These are phyloP conservation scores for Ichneumon xanthorius DNA, from an alignment of 2,888 invertebrate genomes.

Conservation along the genomic window DNA sequence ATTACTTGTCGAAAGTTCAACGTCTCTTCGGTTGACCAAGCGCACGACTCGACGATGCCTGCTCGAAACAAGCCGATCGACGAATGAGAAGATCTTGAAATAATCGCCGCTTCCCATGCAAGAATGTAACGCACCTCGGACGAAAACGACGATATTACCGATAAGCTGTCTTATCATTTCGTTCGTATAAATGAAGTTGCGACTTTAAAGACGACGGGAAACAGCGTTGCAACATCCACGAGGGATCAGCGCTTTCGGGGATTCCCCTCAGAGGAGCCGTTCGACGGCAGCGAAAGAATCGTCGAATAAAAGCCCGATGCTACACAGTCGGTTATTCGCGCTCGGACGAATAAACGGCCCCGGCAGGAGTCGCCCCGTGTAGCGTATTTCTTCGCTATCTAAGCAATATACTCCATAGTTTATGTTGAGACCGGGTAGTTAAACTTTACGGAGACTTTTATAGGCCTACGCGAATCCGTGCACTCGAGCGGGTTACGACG, in stretches of 20 bases:
- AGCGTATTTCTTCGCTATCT: slow-evolving; percentile 79
- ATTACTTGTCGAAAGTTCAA: not conserved
- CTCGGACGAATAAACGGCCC: slow-evolving; percentile 72
- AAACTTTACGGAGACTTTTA: slow-evolving; percentile 81
- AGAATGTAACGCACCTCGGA: not conserved
- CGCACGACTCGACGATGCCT: not conserved
- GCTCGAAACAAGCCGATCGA: not conserved
- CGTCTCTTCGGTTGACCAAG: not conserved
- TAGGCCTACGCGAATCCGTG: slow-evolving; percentile 78
- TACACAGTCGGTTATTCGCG: slow-evolving; percentile 61
- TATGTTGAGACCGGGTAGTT: slow-evolving; percentile 80
- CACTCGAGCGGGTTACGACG: slow-evolving; percentile 75
- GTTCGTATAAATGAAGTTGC: not conserved
- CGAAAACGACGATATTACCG: slow-evolving; percentile 8
- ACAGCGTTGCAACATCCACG: not conserved
- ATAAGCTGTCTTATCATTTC: not conserved
- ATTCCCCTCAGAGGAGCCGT: not conserved
- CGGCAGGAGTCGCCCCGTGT: slow-evolving; percentile 70
- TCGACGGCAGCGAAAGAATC: slow-evolving; percentile 53
- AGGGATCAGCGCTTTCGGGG: not conserved
- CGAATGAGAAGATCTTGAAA: not conserved
- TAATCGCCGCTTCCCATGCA: not conserved
- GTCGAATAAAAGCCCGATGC: slow-evolving; percentile 47
- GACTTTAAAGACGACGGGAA: slow-evolving; percentile 1
- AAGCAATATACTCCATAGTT: slow-evolving; percentile 81